These are phyloP conservation scores for Bugula neritina DNA, from an alignment of 2,888 invertebrate species.

Conservation along the genomic window DNA sequence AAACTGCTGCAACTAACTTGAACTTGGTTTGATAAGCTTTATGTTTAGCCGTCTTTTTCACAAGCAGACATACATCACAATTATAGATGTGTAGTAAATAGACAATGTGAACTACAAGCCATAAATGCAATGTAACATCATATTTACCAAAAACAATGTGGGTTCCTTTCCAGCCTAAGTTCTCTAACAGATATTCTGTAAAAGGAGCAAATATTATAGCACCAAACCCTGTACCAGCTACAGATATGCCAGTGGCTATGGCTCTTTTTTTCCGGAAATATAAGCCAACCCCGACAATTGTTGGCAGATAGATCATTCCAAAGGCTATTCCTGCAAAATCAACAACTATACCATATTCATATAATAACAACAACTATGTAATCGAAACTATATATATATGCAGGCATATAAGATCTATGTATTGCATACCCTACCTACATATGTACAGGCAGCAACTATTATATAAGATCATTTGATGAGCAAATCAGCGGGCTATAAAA, in stretches of 20 bases:
- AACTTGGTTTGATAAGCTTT: no score
- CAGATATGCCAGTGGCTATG: not conserved
- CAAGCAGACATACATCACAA: no score
- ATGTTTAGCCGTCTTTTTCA: no score
- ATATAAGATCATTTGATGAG: no score
- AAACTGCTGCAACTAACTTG: no score
- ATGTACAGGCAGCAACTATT: no score
- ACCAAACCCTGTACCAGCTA: not conserved
- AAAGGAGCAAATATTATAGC: not conserved
- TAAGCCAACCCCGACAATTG: not conserved
- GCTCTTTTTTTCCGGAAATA: not conserved
- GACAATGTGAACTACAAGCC: not conserved
- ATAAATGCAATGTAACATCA: no score
- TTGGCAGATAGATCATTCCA: constrained; percentile 17
- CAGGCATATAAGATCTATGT: not conserved
- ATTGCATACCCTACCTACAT: no score
- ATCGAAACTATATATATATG: not conserved
- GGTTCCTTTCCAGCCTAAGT: not conserved
- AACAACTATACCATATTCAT: not conserved
- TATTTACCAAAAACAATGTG: not conserved
- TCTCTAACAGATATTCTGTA: not conserved
- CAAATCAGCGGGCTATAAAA: no score
- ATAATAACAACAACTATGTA: not conserved
- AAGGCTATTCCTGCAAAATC: not conserved
- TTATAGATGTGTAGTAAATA: not conserved